phyloP scores from a whole-genome alignment of 1,140 invertebrate species.

The Amyelois transitella region DNA sequence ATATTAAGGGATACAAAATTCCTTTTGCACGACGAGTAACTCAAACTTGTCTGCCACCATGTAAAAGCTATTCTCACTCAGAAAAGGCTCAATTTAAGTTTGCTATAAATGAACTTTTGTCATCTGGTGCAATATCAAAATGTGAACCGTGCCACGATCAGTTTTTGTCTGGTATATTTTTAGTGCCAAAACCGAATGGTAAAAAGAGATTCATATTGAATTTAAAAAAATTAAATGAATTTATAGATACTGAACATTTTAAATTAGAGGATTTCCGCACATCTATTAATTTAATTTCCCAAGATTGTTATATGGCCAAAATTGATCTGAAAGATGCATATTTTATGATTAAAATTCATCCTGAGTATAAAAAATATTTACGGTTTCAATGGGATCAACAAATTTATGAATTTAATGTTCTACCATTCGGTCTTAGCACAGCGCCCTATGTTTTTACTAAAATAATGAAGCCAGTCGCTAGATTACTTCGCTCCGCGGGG shows the following conservation, averaged over 20 bases:
- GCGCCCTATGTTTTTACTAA: too few relatives aligned
- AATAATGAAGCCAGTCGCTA: neutral
- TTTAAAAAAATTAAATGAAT: neutral
- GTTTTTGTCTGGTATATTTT: conserved; percentile 2
- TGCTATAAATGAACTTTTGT: neutral
- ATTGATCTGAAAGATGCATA: too few relatives aligned
- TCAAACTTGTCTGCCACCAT: neutral
- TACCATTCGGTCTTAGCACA: too few relatives aligned
- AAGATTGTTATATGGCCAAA: too few relatives aligned
- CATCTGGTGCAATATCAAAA: conserved; percentile 4
- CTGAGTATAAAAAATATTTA: too few relatives aligned
- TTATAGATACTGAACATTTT: neutral
- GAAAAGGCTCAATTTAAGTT: neutral
- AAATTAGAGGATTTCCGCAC: neutral
- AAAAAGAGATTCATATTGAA: too few relatives aligned
- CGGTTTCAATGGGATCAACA: too few relatives aligned
- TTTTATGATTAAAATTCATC: too few relatives aligned
- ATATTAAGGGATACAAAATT: conserved; percentile 9
- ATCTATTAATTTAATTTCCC: neutral
- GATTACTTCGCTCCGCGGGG: neutral
- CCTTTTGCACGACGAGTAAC: neutral
- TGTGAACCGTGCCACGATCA: neutral
- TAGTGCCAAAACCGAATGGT: neutral
- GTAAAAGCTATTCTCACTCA: neutral
- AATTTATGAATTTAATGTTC: too few relatives aligned